Evolutionary conservation across 2,888 invertebrate genomes (phyloP).

Genomic region (Noctua fimbriata): DNA sequence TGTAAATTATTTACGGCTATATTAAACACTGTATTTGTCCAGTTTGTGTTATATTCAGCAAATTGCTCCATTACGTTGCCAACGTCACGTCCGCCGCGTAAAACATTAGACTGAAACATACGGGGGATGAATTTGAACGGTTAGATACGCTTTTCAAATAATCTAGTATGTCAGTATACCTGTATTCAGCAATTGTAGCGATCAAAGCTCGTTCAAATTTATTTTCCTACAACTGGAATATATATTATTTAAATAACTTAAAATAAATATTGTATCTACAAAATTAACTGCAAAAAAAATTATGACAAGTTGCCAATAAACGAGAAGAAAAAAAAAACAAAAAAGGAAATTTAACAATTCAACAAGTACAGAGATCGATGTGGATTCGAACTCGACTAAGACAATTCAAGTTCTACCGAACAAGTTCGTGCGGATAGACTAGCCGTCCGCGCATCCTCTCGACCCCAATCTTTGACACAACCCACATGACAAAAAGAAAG

Average conservation of each 20-base stretch:
- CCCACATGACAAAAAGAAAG: neutral
- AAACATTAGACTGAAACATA: constrained; percentile 24
- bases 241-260: too few species aligned
- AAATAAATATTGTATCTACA: too few species aligned
- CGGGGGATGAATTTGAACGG: neutral
- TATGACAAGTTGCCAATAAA: too few species aligned
- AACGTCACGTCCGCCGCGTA: constrained; percentile 30
- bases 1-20: constrained; percentile 23
- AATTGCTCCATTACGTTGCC: constrained; percentile 22
- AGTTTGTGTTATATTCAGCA: constrained; percentile 28
- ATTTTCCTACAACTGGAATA: neutral
- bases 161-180: neutral
- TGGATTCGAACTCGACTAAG: neutral
- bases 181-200: neutral
- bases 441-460: neutral
- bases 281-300: too few species aligned
- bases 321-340: too few species aligned
- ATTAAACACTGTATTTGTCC: constrained; percentile 32
- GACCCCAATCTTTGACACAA: neutral
- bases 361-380: too few species aligned
- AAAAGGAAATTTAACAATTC: too few species aligned
- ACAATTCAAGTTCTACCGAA: neutral
- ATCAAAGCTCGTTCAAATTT: neutral
- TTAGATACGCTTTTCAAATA: neutral
- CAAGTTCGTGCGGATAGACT: neutral